Conservation (phyloP, 2,888 invertebrate genomes). For the Diaphora mendica region DNA sequence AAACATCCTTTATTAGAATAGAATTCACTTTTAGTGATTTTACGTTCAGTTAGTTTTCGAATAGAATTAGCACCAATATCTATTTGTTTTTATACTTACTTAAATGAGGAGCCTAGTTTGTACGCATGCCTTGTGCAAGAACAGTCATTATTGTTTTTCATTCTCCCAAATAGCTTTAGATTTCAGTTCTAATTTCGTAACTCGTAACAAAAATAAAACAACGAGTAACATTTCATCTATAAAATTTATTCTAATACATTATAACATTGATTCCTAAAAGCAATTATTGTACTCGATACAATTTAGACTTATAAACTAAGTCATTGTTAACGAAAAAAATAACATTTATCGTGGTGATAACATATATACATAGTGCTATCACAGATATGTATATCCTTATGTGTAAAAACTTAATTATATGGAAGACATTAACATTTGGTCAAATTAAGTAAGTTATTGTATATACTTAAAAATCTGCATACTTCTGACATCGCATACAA, state of each 20-base stretch:
- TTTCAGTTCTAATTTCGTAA: background rate
- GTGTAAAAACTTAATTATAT: constrained; percentile 13
- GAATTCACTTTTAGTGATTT: too few species aligned
- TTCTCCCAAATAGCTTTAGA: background rate
- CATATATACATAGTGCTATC: constrained; percentile 25
- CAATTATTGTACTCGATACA: constrained; percentile 24
- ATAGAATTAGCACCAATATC: too few species aligned
- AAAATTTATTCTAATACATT: constrained; percentile 8
- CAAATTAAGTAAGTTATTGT: constrained; percentile 17
- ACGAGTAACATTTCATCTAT: constrained; percentile 9
- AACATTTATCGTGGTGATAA: constrained; percentile 3
- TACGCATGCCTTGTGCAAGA: too few species aligned
- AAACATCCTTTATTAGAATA: too few species aligned
- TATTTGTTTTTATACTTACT: background rate
- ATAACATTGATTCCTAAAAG: constrained; percentile 26
- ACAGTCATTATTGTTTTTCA: too few species aligned
- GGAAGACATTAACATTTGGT: constrained; percentile 44
- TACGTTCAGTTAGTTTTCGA: too few species aligned
- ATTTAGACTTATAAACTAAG: constrained; percentile 9
- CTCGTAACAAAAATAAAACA: constrained; percentile 10
- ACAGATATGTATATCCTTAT: constrained; percentile 33
- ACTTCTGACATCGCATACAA: background rate
- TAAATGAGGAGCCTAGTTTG: background rate
- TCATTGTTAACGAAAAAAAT: constrained; percentile 10
- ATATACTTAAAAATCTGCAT: background rate